Base-by-base conservation (phyloP, 2,797 vertebrate species). In the Manis pentadactyla region DNA sequence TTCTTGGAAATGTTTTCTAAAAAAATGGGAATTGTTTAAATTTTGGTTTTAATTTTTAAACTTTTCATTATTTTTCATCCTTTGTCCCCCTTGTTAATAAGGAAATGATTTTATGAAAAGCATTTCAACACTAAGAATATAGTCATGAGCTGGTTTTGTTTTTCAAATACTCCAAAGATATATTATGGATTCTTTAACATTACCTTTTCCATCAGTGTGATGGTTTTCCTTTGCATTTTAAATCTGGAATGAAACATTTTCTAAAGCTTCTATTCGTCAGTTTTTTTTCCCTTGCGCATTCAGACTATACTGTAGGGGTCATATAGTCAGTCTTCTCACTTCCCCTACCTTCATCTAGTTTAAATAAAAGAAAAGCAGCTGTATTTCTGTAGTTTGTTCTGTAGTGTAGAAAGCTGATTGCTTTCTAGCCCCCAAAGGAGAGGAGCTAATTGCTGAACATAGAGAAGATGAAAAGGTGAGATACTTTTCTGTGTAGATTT, bases 101-200 rank as follows among this genome's bases (percentile, higher is more conserved):
- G 97, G 82, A 98, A 98, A 98, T 98, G 96, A 97, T 98, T 98
- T 98, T 98, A 97, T 98, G 93, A 95, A 98, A 98, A 98, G 88
- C 51, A 92, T 87, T 84, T 81, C 77, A 96, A 87, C 87, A 82
- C 82, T 96, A 12, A 46, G 97, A 95, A 96, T 98, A 96, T 55
- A 97, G 94, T 96, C 93, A 95, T 14, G 95, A 97, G 95, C 97
- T 96, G 97, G 97, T 96, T 81, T 95, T 98, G 97, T 95, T 98
- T 97, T 97, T 96, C 75, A 94, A 37, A 97, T 89, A 92, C 87
- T 96, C 93, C 39, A 95, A 97, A 93, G 97, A 97, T 79, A 42
- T 91, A 90, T 97, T 96, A 97, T 97, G 93, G 97, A 21, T 90
- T 87, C 49, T 81, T 68, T 97, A 95, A 96, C 79, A 90, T 84